Percentiles rank a stretch among this genome's conserved stretches.
These are phyloP conservation scores for Saturnia japonica DNA, from an alignment of 2,888 invertebrate genomes.

Conservation along the genomic window DNA sequence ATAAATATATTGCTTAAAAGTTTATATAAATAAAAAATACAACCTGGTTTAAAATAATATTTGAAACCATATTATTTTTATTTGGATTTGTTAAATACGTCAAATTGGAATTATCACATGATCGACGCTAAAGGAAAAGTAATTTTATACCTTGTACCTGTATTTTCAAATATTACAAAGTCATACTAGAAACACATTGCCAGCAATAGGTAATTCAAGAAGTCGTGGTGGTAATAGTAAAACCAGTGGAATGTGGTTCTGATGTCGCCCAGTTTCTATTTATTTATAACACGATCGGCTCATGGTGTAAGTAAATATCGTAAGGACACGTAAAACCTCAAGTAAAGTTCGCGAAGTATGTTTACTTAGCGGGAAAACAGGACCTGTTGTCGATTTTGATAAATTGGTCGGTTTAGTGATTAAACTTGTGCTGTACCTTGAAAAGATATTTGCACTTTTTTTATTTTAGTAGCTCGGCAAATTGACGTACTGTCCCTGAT, in stretches of 20 bases:
- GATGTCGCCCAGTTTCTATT: not conserved
- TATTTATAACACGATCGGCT: not conserved
- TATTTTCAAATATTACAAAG: not conserved
- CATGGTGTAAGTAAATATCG: not conserved
- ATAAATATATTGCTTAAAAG: slow-evolving; percentile 34
- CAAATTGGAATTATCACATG: not conserved
- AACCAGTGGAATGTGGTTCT: not conserved
- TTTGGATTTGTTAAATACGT: too few species aligned
- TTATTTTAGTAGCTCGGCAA: too few species aligned
- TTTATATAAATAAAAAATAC: not conserved
- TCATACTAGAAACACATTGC: not conserved
- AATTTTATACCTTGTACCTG: not conserved
- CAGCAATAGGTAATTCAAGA: not conserved
- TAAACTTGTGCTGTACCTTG: not conserved
- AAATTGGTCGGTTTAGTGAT: not conserved
- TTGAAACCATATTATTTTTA: not conserved
- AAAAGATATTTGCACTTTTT: too few species aligned
- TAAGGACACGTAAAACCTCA: not conserved
- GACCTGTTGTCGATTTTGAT: not conserved
- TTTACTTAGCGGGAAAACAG: not conserved
- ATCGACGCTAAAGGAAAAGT: not conserved
- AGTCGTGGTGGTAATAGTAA: not conserved
- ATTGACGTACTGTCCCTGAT: too few species aligned
- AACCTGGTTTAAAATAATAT: not conserved
- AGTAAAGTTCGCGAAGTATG: not conserved